Evolutionary conservation across 2,888 invertebrate species (phyloP), one percentile per base, ranked within the genome.

Genomic region (Polydrusus pterygomalis): DNA sequence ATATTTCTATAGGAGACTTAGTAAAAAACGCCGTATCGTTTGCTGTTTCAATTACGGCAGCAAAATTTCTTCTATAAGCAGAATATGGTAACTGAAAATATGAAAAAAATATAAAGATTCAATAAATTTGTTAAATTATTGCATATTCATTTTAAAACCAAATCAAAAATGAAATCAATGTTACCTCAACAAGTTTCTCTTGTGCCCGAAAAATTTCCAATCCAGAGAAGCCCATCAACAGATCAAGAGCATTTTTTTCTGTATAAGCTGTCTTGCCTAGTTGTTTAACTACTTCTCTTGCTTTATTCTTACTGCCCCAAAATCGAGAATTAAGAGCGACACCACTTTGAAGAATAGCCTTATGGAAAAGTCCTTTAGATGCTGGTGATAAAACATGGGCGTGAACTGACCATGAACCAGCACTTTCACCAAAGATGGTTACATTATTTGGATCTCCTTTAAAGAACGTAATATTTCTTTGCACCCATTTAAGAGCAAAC

Each of bases 371-470:
- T 1, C 80, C 81, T 77, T 65, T 73, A 0, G 76, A 70, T 10
- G 56, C 13, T n/a, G 64, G 64, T 0, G 78, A 79, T n/a, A 80
- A 43, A 5, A 80, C 18, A n/a, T 76, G 78, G 49, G 30, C 74
- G 43, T 79, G 77, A 10, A 77, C 71, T 11, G 75, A 65, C 38
- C 63, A 63, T 13, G 60, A 63, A 5, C 80, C 80, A 17, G 80
- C 79, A 56, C 80, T 80, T 47, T 79, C 77, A 13, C 79, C 80
- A 18, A 79, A 79, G 25, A 80, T 45, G 1, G 90, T 90, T 6
- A 90, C 89, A 77, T 90, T 90, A 13, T 88, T 82, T 0, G 88
- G 86, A 83, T 90, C 88, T 1, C 90, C 90, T 56, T 88, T 87
- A 79, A 90, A 90, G 68, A 83, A 83, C 1, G 82, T 76, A 15